These are phyloP conservation scores for Plecturocebus donacophilus DNA, from an alignment of 2,113 vertebrate species.

Conservation along the genomic window DNA sequence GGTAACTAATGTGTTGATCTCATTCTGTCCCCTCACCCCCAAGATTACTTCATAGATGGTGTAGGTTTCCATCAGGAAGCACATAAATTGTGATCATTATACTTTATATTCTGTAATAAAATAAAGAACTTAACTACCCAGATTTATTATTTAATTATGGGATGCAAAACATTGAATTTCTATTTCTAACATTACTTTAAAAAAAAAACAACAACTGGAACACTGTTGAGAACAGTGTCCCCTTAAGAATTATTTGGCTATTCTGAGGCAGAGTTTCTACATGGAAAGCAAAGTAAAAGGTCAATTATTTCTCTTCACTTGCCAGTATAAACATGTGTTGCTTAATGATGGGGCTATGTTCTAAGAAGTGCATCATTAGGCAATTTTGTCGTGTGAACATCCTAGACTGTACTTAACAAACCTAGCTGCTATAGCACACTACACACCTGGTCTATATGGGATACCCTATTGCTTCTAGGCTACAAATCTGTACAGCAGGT, in stretches of 20 bases:
- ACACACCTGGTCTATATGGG: neutral
- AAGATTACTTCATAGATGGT: neutral
- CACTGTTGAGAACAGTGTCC: neutral
- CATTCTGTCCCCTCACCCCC: neutral
- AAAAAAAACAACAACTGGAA: neutral
- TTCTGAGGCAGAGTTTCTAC: neutral
- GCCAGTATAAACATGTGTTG: neutral
- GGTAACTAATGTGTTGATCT: neutral
- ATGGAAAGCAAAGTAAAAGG: neutral
- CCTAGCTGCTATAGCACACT: neutral
- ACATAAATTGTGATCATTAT: neutral
- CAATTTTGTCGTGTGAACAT: neutral
- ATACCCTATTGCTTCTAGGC: neutral
- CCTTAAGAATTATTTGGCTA: neutral
- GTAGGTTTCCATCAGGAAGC: neutral
- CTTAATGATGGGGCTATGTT: neutral
- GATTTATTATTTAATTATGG: neutral
- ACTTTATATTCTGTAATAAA: neutral
- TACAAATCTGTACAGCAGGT: neutral
- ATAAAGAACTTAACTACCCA: neutral
- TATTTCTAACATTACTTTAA: neutral
- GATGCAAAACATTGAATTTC: neutral
- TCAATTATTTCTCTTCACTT: neutral
- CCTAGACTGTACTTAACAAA: neutral
- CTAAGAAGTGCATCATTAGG: neutral